Evolutionary conservation across 2,113 vertebrate species (phyloP).

Genomic region (Mobula birostris): DNA sequence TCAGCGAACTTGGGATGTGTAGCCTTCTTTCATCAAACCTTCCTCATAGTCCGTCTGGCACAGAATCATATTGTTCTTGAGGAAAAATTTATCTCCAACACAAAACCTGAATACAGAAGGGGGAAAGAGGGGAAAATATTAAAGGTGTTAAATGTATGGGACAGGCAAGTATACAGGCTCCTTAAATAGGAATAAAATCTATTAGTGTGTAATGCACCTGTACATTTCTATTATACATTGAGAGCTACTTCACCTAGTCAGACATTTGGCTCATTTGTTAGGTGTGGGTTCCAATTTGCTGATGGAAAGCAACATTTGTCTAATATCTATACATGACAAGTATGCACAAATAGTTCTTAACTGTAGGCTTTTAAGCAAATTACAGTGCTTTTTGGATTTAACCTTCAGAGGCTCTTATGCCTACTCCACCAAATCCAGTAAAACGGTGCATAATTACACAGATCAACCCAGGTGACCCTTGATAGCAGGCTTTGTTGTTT

Average conservation of each 20-base stretch:
- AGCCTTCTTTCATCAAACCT: slow-evolving; percentile 97
- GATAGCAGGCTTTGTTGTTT: slow-evolving; percentile 63
- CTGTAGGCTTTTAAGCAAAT: slow-evolving; percentile 45
- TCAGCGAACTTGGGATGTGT: slow-evolving; percentile 93
- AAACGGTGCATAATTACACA: slow-evolving; percentile 67
- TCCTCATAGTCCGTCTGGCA: slow-evolving; percentile 99
- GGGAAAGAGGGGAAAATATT: slow-evolving; percentile 8
- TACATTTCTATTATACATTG: slow-evolving; percentile 7
- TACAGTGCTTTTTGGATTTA: slow-evolving; percentile 68
- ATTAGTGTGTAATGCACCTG: neutral
- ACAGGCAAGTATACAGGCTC: neutral
- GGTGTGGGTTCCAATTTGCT: neutral
- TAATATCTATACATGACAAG: neutral
- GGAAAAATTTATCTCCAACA: slow-evolving; percentile 98
- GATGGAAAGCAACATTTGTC: neutral
- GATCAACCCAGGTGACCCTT: slow-evolving; percentile 57
- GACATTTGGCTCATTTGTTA: slow-evolving; percentile 8
- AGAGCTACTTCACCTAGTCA: neutral
- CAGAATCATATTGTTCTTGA: slow-evolving; percentile 99
- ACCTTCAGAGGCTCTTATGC: slow-evolving; percentile 61
- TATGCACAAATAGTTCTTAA: neutral
- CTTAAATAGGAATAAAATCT: slow-evolving; percentile 12
- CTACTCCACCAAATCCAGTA: slow-evolving; percentile 60
- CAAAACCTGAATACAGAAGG: slow-evolving; percentile 78
- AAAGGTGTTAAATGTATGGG: neutral